These are phyloP conservation scores for Trissonchulus sp. DNA, from an alignment of 2,888 invertebrate species.

Conservation along the genomic window DNA sequence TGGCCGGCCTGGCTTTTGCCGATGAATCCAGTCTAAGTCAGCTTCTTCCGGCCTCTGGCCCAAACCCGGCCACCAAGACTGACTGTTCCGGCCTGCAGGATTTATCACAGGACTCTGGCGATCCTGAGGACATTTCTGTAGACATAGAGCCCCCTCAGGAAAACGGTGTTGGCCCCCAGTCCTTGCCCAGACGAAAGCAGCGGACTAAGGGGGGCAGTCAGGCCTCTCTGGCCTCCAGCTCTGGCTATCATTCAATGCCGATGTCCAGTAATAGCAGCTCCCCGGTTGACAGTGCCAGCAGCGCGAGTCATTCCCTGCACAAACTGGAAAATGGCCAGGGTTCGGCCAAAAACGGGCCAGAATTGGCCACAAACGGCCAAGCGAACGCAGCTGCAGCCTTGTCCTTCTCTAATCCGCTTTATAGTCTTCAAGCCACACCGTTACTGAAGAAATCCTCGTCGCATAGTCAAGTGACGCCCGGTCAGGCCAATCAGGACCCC, in stretches of 20 bases:
- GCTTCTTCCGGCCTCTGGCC: background rate
- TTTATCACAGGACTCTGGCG: slow-evolving; percentile 14
- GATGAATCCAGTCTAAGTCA: too few relatives aligned
- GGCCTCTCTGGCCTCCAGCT: slow-evolving; percentile 21
- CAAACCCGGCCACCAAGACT: background rate
- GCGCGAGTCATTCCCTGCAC: background rate
- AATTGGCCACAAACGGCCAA: slow-evolving; percentile 27
- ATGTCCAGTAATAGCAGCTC: slow-evolving; percentile 29
- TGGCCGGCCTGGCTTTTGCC: background rate
- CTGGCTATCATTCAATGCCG: slow-evolving; percentile 47
- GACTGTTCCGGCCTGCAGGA: background rate
- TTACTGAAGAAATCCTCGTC: slow-evolving; percentile 19
- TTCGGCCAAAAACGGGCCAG: slow-evolving; percentile 31
- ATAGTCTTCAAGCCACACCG: slow-evolving; percentile 30
- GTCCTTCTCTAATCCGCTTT: slow-evolving; percentile 32
- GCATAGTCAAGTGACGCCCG: background rate
- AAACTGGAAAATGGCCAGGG: too few relatives aligned
- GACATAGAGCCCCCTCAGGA: background rate
- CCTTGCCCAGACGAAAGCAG: background rate
- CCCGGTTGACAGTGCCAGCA: slow-evolving; percentile 18
- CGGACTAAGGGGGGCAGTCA: background rate
- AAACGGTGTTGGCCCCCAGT: background rate
- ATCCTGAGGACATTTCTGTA: background rate
- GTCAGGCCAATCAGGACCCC: background rate
- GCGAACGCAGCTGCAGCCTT: background rate